phyloP scores from a whole-genome alignment of 2,113 vertebrate species.

The Camarhynchus parvulus region DNA sequence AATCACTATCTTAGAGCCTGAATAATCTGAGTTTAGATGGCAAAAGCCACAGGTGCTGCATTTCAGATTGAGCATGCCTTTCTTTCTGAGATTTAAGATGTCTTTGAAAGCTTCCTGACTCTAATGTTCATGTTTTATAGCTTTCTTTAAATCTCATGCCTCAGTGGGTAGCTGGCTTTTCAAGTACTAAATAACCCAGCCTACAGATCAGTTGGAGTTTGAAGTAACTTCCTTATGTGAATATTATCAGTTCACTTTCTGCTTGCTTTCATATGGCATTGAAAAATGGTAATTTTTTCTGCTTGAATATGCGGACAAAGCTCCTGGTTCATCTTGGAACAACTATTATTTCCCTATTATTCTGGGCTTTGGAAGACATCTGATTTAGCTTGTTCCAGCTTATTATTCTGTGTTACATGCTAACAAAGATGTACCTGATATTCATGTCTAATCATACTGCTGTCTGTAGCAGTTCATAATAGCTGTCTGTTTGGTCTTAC shows the following conservation, averaged over 20 bases:
- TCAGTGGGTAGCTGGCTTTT: constrained; percentile 17
- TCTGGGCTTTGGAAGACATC: neutral
- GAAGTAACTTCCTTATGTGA: neutral
- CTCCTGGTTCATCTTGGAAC: neutral
- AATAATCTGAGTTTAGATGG: constrained; percentile 5
- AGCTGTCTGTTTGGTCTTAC: neutral
- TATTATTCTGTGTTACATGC: neutral
- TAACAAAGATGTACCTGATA: neutral
- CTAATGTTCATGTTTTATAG: neutral
- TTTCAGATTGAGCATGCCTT: neutral
- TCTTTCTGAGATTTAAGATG: neutral
- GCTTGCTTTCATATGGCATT: neutral
- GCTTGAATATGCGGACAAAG: neutral
- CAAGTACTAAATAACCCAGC: neutral
- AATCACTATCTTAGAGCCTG: neutral
- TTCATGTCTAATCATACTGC: neutral
- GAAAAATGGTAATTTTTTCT: neutral
- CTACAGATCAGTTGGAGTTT: constrained; percentile 3
- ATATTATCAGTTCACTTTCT: neutral
- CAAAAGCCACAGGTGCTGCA: neutral
- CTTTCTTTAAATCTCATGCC: constrained; percentile 4
- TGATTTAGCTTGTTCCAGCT: neutral
- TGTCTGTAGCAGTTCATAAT: neutral
- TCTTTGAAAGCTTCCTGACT: neutral
- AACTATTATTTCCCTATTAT: neutral